Base-by-base conservation (phyloP, 2,797 vertebrate species). In the Hypotaenidia philippensis region DNA sequence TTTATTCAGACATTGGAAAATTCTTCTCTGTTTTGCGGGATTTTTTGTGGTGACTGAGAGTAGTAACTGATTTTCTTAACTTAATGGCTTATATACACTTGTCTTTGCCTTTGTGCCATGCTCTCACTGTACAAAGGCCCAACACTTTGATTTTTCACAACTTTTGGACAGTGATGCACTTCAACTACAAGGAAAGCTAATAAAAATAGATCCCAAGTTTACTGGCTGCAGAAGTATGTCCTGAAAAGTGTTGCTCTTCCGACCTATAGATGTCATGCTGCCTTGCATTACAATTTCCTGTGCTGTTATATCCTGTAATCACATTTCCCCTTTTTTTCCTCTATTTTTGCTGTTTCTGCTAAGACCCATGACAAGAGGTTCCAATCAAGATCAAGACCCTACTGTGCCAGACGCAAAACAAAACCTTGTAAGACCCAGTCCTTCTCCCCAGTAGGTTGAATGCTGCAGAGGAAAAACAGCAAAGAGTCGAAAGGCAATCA, bases 301-400 rank as follows among this genome's bases (percentile, higher is more conserved):
- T 14, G 52, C 64, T 65, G 14, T 38, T 69, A 12, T 3, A 53
- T 6, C 36, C 72, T 69, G 9, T 66, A 79, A 90, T 83, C 25
- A 4, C 59, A 88, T 91, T 81, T 80, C 38, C 55, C 9, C 55
- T 0, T 79, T 91, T 44, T 78, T 34, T 57, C 40, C 59, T 63
- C 26, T n/a, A 16, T 65, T 94, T 83, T 69, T 92, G 57, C 55
- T 92, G 59, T 53, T 93, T 79, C 87, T 95, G 63, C 89, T 83
- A 69, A n/a, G 40, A 86, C 50, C 72, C 78, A 5, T 38, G 76
- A 49, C 87, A 88, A 89, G 56, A 76, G 59, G 70, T 63, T 95
- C 77, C 77, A 91, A 70, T 79, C 87, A 94, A 76, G 89, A 36
- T 3, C 0, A 17, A 94, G 83, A 72, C 31, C 59, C 40, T 34